These are phyloP conservation scores for Lindbergichthys nudifrons DNA, from an alignment of 2,797 vertebrate species.

Conservation along the genomic window DNA sequence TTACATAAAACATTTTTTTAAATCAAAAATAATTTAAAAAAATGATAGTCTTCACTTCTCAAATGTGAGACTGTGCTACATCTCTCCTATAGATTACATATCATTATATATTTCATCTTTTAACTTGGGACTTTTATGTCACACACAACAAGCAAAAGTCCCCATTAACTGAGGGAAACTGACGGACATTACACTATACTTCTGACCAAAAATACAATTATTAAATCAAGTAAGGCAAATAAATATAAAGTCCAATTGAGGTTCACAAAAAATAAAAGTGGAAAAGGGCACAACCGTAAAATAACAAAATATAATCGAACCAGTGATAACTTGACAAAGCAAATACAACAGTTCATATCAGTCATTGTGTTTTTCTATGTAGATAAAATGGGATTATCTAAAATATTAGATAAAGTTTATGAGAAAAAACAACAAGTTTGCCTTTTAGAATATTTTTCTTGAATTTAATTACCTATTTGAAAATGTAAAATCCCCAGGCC, in stretches of 20 bases:
- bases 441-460: conserved; percentile 1
- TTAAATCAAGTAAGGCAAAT: too few relatives aligned
- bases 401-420: too few relatives aligned
- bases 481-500: neutral
- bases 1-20: too few relatives aligned
- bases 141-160: neutral
- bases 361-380: neutral
- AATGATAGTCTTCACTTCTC: neutral
- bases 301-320: neutral
- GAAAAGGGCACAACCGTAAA: too few relatives aligned
- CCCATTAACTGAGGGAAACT: neutral
- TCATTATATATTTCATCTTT: neutral
- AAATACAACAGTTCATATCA: neutral
- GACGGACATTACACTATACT: neutral
- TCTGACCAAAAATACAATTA: neutral
- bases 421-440: neutral
- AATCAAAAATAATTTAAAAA: too few relatives aligned
- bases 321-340: neutral
- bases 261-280: neutral
- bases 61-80: neutral
- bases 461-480: neutral
- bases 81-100: neutral
- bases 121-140: neutral
- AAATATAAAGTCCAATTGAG: too few relatives aligned
- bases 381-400: neutral